These are phyloP conservation scores for Charaxes varanes DNA, from an alignment of 1,140 invertebrate species.

Conservation along the genomic window DNA sequence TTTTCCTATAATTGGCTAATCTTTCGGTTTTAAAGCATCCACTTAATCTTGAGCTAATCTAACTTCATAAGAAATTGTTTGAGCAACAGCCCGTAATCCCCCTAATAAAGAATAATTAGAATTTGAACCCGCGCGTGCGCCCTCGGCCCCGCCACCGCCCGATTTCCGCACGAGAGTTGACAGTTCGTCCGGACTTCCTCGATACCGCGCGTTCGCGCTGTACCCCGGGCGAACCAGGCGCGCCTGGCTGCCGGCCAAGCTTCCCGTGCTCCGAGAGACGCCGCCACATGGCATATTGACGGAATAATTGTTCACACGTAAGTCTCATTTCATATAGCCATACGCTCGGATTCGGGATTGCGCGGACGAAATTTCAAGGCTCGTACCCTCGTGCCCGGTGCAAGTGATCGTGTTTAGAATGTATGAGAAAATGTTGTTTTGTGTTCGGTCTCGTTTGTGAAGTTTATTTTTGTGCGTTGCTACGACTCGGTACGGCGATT, in stretches of 20 bases:
- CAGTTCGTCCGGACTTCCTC: slow-evolving; percentile 69
- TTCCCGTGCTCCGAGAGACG: slow-evolving; percentile 30
- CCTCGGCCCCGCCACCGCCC: slow-evolving; percentile 45
- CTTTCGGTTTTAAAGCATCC: too few relatives aligned
- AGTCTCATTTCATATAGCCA: slow-evolving; percentile 31
- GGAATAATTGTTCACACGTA: slow-evolving; percentile 35
- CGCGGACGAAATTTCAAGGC: background rate
- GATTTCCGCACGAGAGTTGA: slow-evolving; percentile 60
- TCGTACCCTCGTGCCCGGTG: slow-evolving; percentile 6
- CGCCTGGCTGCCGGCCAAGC: slow-evolving; percentile 46
- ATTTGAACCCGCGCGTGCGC: slow-evolving; percentile 60
- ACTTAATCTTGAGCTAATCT: too few relatives aligned
- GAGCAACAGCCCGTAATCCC: too few relatives aligned
- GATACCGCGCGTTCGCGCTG: slow-evolving; percentile 70
- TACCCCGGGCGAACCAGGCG: slow-evolving; percentile 39
- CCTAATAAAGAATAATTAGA: too few relatives aligned
- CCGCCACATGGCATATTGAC: slow-evolving; percentile 55
- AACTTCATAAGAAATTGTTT: too few relatives aligned
- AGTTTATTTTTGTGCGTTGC: slow-evolving; percentile 16
- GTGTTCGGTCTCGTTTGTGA: slow-evolving; percentile 19
- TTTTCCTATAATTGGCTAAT: too few relatives aligned
- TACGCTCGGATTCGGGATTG: slow-evolving; percentile 7
- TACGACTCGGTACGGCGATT: slow-evolving; percentile 1
- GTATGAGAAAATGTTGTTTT: too few relatives aligned
- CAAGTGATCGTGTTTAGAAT: slow-evolving; percentile 13